A percentile compares a stretch with the other conserved stretches of the same genome.
Evolutionary conservation across 2,113 vertebrate species (phyloP).

Genomic region (Tamias sibiricus): DNA sequence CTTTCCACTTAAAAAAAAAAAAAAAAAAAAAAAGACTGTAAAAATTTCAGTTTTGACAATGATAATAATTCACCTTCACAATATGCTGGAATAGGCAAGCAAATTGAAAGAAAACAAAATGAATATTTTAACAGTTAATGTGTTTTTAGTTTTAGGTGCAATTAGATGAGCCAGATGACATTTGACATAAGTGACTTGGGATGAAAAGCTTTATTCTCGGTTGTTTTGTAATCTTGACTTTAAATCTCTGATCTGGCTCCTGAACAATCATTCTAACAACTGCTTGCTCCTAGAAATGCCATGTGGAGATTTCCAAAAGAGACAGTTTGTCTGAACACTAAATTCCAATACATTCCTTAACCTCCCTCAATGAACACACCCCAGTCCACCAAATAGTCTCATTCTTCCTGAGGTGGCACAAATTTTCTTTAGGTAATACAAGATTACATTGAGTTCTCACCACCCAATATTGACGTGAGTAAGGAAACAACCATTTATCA

Average conservation of each 20-base stretch:
- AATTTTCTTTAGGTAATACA: not conserved
- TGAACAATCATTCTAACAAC: not conserved
- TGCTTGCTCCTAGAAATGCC: not conserved
- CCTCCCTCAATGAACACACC: not conserved
- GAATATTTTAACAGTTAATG: not conserved
- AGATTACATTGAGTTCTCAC: not conserved
- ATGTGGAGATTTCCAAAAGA: not conserved
- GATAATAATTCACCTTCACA: not conserved
- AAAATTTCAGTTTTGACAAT: not conserved
- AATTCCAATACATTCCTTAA: not conserved
- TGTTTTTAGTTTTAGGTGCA: not conserved
- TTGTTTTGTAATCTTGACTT: not conserved
- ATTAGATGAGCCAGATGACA: not conserved
- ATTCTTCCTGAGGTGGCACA: not conserved
- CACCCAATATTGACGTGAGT: not conserved
- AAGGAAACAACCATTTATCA: not conserved
- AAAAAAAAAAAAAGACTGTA: not conserved
- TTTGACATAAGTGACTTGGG: not conserved
- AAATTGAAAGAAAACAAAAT: not conserved
- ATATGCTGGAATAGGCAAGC: not conserved
- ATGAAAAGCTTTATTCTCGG: not conserved
- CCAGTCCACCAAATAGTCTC: not conserved
- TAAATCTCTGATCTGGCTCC: not conserved
- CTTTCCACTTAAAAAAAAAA: not conserved
- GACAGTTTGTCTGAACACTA: not conserved